phyloP scores from a whole-genome alignment of 2,888 invertebrate genomes.

The Zygaena filipendulae region DNA sequence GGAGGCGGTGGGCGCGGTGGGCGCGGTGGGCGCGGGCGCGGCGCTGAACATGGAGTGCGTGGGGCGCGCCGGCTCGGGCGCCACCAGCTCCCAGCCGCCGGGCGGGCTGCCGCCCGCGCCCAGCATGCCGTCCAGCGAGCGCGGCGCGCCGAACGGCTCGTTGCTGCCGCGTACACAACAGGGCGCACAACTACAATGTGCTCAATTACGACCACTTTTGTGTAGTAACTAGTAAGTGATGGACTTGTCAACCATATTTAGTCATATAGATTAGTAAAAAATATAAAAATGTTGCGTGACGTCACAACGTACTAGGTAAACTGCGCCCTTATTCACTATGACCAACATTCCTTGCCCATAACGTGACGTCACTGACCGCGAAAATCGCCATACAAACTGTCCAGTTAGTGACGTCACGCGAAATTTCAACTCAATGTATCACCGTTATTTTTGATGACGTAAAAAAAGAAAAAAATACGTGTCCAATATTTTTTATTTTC shows the following conservation, averaged over 20 bases:
- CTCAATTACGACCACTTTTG: background rate
- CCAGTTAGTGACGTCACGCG: too few species aligned
- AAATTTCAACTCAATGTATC: too few species aligned
- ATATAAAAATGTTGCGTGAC: too few species aligned
- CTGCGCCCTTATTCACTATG: too few species aligned
- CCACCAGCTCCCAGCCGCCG: conserved; percentile 34
- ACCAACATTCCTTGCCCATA: too few species aligned
- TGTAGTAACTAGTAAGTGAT: background rate
- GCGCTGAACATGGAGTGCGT: conserved; percentile 8
- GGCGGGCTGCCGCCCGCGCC: conserved; percentile 16
- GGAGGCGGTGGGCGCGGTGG: conserved; percentile 11
- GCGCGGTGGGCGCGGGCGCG: conserved; percentile 6
- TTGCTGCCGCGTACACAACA: conserved; percentile 25
- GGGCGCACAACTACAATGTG: background rate
- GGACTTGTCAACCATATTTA: background rate
- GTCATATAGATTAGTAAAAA: background rate
- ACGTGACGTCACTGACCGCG: too few species aligned
- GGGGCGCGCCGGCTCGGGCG: conserved; percentile 13
- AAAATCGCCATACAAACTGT: too few species aligned
- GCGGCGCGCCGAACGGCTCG: conserved; percentile 43
- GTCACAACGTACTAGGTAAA: too few species aligned
- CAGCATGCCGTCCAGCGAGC: conserved; percentile 45
- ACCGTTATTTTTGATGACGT: too few species aligned
- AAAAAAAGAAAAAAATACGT: too few species aligned
- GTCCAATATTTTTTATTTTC: too few species aligned